Evolutionary conservation across 1,140 invertebrate species (phyloP).

Genomic region (Metaphire vulgaris): DNA sequence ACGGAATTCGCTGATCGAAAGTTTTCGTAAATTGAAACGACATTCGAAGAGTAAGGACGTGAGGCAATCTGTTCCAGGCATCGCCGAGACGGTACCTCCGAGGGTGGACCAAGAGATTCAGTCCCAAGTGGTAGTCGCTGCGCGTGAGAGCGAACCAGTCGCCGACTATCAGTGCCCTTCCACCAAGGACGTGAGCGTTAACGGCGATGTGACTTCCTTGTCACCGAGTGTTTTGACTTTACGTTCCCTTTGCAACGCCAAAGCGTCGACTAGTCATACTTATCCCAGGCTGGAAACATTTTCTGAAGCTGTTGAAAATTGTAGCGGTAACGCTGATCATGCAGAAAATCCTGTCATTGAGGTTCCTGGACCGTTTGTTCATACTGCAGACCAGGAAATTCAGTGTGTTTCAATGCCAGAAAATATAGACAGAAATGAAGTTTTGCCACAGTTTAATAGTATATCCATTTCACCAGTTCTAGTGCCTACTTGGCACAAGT

Average conservation of each 20-base stretch:
- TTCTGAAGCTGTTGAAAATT: not conserved
- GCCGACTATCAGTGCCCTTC: not conserved
- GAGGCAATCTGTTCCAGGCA: not conserved
- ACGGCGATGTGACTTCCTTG: not conserved
- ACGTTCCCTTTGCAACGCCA: not conserved
- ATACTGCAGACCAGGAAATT: not conserved
- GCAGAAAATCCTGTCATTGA: not conserved
- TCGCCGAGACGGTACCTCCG: no score
- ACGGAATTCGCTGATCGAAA: not conserved
- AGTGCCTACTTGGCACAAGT: no score
- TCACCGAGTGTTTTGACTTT: not conserved
- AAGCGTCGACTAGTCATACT: not conserved
- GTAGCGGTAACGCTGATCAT: not conserved
- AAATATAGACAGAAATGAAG: not conserved
- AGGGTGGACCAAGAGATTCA: not conserved
- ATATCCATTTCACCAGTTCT: not conserved
- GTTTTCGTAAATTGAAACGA: not conserved
- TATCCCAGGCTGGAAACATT: not conserved
- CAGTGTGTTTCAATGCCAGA: no score
- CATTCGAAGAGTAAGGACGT: not conserved
- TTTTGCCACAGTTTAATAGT: not conserved
- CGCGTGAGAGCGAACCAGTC: not conserved
- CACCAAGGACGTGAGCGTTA: not conserved
- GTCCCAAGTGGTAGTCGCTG: not conserved
- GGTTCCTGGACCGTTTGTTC: not conserved